These are phyloP conservation scores for Thamnophis elegans DNA, from an alignment of 2,797 vertebrate species.

Conservation along the genomic window DNA sequence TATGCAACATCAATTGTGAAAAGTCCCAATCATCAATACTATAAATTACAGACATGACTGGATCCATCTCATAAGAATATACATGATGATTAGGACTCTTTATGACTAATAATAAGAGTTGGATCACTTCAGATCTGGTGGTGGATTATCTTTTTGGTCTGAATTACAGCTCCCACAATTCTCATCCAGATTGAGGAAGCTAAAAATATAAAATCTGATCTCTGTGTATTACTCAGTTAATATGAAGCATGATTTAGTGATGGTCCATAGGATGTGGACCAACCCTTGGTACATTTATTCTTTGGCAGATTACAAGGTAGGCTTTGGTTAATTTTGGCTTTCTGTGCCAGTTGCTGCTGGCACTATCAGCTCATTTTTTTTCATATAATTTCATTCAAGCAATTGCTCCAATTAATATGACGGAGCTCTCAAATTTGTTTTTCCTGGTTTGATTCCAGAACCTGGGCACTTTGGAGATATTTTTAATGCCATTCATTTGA, in stretches of 20 bases:
- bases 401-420: background rate
- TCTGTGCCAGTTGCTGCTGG: background rate
- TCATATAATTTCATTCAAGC: background rate
- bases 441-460: background rate
- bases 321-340: background rate
- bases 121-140: background rate
- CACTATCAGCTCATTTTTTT: background rate
- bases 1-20: background rate
- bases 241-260: background rate
- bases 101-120: background rate
- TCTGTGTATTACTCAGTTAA: background rate
- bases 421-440: background rate
- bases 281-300: background rate
- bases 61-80: background rate
- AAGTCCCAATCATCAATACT: background rate
- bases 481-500: constrained; percentile 3
- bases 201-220: background rate
- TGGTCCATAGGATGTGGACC: background rate
- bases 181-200: background rate
- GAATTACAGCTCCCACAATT: background rate
- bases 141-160: background rate
- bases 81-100: background rate
- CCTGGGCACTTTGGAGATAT: background rate
- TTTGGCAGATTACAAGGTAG: background rate
- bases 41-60: background rate